phyloP scores from a whole-genome alignment of 2,113 vertebrate species.

The Pica pica region DNA sequence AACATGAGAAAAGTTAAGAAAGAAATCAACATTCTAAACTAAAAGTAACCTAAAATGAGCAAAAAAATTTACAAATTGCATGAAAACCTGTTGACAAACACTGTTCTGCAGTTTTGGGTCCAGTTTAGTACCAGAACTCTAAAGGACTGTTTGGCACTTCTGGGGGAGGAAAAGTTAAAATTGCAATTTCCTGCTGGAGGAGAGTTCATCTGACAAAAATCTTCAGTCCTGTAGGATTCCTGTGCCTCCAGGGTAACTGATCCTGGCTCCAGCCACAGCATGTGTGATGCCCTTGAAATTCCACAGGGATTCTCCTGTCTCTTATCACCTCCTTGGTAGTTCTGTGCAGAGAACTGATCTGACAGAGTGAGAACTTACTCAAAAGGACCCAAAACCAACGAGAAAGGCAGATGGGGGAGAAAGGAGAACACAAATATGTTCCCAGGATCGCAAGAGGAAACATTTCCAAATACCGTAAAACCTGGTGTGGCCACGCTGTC shows the following conservation, averaged over 20 bases:
- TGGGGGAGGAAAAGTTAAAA: not conserved
- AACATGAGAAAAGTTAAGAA: not conserved
- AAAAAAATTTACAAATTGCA: not conserved
- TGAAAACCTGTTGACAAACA: not conserved
- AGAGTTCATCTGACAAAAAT: not conserved
- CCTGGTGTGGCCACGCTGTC: not conserved
- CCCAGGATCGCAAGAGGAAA: not conserved
- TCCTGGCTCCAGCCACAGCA: not conserved
- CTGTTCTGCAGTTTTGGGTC: not conserved
- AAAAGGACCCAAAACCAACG: not conserved
- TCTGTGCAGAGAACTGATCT: not conserved
- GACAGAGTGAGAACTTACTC: not conserved
- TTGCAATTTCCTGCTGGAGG: not conserved
- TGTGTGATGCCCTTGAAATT: not conserved
- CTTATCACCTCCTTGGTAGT: not conserved
- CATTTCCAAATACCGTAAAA: not conserved
- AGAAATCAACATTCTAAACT: not conserved
- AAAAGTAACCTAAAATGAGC: not conserved
- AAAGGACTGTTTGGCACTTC: not conserved
- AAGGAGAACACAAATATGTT: not conserved
- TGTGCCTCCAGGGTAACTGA: not conserved
- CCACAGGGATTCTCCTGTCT: not conserved
- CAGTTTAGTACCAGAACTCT: not conserved
- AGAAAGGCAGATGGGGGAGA: not conserved
- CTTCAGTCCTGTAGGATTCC: not conserved